phyloP scores from a whole-genome alignment of 2,797 vertebrate species.

The Synanceia verrucosa region DNA sequence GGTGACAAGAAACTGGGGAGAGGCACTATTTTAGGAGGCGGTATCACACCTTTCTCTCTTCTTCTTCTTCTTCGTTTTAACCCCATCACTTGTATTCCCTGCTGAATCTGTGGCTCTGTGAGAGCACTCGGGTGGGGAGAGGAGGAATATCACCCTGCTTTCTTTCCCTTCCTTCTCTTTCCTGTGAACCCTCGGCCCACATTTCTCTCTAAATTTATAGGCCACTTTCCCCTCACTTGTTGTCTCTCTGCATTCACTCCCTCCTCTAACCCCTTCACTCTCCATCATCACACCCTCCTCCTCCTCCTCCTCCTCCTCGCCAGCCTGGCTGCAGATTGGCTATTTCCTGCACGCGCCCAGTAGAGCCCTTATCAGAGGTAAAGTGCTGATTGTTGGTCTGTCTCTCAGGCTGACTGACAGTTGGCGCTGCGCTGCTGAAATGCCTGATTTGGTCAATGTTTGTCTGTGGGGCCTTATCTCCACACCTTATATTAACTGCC shows the following conservation, averaged over 20 bases:
- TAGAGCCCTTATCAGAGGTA: conserved; percentile 83
- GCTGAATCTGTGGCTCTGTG: conserved; percentile 41
- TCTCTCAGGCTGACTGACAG: conserved; percentile 87
- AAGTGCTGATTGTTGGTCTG: conserved; percentile 85
- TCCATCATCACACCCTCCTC: conserved; percentile 48
- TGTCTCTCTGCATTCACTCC: conserved; percentile 58
- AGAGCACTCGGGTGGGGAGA: conserved; percentile 37
- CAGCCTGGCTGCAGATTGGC: conserved; percentile 78
- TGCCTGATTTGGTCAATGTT: conserved; percentile 87
- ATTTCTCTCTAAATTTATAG: conserved; percentile 62
- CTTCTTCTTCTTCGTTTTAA: conserved; percentile 5
- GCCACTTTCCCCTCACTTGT: conserved; percentile 63
- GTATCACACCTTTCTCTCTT: conserved; percentile 71
- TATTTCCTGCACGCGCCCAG: conserved; percentile 83
- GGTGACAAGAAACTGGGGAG: conserved; percentile 72
- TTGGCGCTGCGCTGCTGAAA: conserved; percentile 79
- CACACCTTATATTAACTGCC: conserved; percentile 86
- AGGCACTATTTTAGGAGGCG: conserved; percentile 78
- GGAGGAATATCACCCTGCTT: conserved; percentile 55
- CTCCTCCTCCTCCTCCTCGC: conserved; percentile 51
- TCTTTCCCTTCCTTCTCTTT: conserved; percentile 25
- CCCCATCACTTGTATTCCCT: conserved; percentile 55
- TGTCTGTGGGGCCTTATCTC: conserved; percentile 85
- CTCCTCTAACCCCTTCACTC: conserved; percentile 62
- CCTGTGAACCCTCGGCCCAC: conserved; percentile 49